Base-by-base conservation (phyloP, 1,140 invertebrate genomes). In the Rhyzopertha dominica region DNA sequence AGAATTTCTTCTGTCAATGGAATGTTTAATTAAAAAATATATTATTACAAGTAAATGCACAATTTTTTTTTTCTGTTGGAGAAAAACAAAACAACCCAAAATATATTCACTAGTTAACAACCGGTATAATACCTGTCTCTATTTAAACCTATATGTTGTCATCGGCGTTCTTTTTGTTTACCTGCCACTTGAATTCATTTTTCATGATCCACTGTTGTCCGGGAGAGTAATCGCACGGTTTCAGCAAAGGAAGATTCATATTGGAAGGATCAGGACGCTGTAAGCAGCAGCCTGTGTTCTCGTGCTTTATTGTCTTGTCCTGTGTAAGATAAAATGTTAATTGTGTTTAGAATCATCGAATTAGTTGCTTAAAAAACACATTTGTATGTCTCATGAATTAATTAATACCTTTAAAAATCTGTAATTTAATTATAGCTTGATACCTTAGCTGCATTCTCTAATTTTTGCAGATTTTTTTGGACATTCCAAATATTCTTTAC, bases 191-290 rank as follows among this genome's bases (percentile, higher is more conserved):
- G 67, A 95, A 94, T 70, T 95, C 92, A 47, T 84, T 85, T 65
- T 91, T 84, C 93, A 97, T 96, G 34, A 88, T 79, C 94, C 94
- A 98, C 64, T 92, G 83, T 68, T 98, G 94, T 9, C 84, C 82
- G 20, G 70, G 62, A 36, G 75, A 76, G 10, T 54, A 23, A 61
- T 84, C 80, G 71, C 93, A 97, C 13, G 78, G 69, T 24, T 81
- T 74, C 61, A 97, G 72, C 35, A 87, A 68, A 12, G 93, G 88
- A 22, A 76, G 71, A 29, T 75, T 74, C 7, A 72, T 56, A 45
- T 82, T 80, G 19, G 49, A 59, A 46, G 74, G 70, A 65, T 88
- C 85, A 18, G 92, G 84, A 63, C 89, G 85, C 52, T 90, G 80
- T 32, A 97, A 74, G 69, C 94, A 98, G 64, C 90, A 83, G 31